Conservation (phyloP, 2,888 invertebrate species). For the Eudasyphora cyanicolor region DNA sequence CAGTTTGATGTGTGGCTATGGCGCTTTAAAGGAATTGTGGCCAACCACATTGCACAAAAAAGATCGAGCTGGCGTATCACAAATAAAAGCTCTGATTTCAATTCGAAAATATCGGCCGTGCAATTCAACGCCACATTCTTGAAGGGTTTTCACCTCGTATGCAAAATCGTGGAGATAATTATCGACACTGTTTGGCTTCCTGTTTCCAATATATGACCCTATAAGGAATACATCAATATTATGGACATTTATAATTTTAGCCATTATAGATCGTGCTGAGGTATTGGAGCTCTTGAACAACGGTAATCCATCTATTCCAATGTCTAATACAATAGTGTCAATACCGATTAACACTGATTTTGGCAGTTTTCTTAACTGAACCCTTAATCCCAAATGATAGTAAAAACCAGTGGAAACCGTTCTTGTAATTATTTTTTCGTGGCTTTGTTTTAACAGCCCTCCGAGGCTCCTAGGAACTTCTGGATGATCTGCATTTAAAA, state of each 20-base stretch:
- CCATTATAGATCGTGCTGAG: constrained; percentile 12
- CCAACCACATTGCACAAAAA: constrained; percentile 18
- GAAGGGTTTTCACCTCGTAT: not conserved
- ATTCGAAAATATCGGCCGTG: not conserved
- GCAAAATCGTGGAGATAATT: constrained; percentile 5
- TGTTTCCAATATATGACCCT: constrained; percentile 12
- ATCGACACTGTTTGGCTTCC: not conserved
- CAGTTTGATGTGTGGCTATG: too few relatives aligned
- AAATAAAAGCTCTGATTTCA: not conserved
- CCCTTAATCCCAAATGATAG: constrained; percentile 13
- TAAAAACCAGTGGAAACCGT: constrained; percentile 12
- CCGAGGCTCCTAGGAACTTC: not conserved
- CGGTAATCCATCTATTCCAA: constrained; percentile 33
- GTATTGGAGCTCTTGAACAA: constrained; percentile 25
- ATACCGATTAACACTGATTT: not conserved
- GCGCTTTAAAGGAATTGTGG: not conserved
- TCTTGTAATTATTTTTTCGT: not conserved
- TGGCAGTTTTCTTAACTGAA: not conserved
- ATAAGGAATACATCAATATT: not conserved
- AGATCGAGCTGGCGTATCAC: constrained; percentile 7
- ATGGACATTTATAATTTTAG: constrained; percentile 6
- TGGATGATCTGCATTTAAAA: not conserved
- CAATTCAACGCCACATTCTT: not conserved
- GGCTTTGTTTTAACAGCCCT: not conserved
- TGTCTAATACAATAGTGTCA: not conserved